These are phyloP conservation scores for Elachura formosa DNA, from an alignment of 2,113 vertebrate genomes.

Conservation along the genomic window DNA sequence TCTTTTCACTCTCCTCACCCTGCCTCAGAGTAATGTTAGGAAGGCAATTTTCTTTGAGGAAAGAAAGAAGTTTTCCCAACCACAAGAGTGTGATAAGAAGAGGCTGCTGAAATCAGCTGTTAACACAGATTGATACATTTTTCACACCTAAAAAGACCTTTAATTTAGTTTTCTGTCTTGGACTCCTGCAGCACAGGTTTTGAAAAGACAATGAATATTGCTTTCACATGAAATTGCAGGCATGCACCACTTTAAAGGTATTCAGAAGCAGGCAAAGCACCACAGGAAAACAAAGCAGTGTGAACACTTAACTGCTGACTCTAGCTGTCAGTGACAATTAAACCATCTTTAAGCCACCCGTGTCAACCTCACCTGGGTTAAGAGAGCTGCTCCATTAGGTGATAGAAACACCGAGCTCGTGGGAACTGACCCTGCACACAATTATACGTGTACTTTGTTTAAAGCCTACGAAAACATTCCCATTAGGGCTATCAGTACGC, in stretches of 20 bases:
- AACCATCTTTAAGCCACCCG: background rate
- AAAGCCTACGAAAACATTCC: background rate
- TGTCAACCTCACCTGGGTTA: background rate
- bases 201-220: background rate
- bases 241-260: background rate
- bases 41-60: background rate
- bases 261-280: background rate
- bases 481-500: background rate
- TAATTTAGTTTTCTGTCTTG: background rate
- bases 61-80: background rate
- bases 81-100: background rate
- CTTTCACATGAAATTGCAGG: background rate
- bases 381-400: background rate
- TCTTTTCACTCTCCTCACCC: background rate
- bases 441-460: background rate
- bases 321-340: background rate
- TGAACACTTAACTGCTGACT: background rate
- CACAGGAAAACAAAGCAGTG: background rate
- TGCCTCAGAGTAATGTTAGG: background rate
- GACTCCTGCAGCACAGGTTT: background rate
- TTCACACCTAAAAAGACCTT: background rate
- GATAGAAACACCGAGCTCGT: background rate
- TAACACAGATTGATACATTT: background rate
- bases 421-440: background rate
- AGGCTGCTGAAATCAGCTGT: conserved; percentile 5